Evolutionary conservation across 2,797 vertebrate genomes (phyloP).

Genomic region (Lithobates sylvaticus): DNA sequence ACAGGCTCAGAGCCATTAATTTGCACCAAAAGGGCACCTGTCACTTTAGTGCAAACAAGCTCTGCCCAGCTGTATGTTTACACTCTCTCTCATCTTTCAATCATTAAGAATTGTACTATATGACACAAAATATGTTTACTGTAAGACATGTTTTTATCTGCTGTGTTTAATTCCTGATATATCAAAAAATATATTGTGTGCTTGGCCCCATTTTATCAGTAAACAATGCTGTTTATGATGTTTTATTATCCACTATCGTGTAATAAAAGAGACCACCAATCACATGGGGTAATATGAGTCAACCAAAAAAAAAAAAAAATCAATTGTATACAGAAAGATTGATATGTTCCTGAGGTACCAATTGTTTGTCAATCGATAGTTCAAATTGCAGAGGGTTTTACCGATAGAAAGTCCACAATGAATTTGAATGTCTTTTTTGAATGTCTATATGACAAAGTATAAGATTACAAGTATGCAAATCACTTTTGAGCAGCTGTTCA

Average conservation of each 20-base stretch:
- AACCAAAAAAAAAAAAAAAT: background rate
- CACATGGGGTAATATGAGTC: background rate
- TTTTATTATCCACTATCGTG: constrained; percentile 5
- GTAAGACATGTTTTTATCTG: constrained; percentile 13
- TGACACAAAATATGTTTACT: constrained; percentile 30
- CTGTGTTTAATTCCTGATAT: background rate
- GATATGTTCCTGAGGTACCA: too few species aligned
- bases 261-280: background rate
- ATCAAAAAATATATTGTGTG: background rate
- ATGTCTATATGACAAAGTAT: too few species aligned
- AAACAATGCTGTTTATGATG: background rate
- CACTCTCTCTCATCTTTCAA: constrained; percentile 38
- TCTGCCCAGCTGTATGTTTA: constrained; percentile 32
- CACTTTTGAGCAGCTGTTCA: too few species aligned
- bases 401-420: too few species aligned
- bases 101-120: constrained; percentile 28
- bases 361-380: too few species aligned
- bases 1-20: constrained; percentile 43
- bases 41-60: constrained; percentile 55
- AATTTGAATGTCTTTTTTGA: too few species aligned
- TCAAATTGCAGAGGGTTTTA: too few species aligned
- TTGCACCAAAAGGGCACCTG: constrained; percentile 47
- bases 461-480: too few species aligned
- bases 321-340: too few species aligned
- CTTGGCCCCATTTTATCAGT: background rate